Conservation (phyloP, 2,888 invertebrate species). For the Pseudococcus jackbeardsleyi region DNA sequence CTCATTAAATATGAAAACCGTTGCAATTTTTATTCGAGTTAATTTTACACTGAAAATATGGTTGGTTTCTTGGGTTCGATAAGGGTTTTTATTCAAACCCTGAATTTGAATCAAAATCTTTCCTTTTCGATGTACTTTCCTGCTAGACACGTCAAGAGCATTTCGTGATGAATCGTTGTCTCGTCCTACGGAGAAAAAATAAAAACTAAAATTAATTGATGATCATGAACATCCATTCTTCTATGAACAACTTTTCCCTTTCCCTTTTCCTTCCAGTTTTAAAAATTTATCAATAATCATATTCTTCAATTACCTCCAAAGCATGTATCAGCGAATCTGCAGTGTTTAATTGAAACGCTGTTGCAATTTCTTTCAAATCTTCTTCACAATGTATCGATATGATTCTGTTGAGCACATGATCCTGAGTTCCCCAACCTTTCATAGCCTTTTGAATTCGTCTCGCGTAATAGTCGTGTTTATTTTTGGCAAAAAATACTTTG, state of each 20-base stretch:
- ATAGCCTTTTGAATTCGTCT: neutral
- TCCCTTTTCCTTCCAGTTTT: too few relatives aligned
- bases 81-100: neutral
- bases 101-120: neutral
- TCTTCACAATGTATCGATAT: neutral
- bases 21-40: too few relatives aligned
- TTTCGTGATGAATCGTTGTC: neutral
- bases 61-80: too few relatives aligned
- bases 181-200: neutral
- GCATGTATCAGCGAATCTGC: neutral
- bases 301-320: neutral
- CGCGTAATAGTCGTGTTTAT: neutral
- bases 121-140: neutral
- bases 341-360: neutral
- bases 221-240: too few relatives aligned
- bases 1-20: too few relatives aligned
- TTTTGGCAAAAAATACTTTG: neutral
- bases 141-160: neutral
- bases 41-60: too few relatives aligned
- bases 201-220: too few relatives aligned
- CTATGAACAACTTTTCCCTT: too few relatives aligned
- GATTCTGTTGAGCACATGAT: neutral
- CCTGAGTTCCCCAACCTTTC: neutral
- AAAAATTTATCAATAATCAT: neutral
- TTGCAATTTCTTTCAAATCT: neutral